Evolutionary conservation across 2,888 invertebrate species (phyloP).

Genomic region (Apodemia duryi): DNA sequence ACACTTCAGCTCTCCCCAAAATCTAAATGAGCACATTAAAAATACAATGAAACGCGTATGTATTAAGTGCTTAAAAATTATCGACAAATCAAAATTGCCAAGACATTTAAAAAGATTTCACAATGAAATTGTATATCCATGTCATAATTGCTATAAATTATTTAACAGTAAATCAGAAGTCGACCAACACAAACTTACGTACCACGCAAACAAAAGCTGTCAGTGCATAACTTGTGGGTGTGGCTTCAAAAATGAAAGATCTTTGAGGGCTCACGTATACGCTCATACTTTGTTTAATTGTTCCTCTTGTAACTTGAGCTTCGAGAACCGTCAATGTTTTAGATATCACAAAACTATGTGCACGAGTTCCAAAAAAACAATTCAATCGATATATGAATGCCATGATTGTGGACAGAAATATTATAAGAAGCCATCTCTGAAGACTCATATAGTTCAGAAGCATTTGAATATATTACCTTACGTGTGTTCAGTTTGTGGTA

Average conservation of each 20-base stretch:
- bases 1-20: slow-evolving; percentile 38
- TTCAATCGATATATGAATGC: slow-evolving; percentile 42
- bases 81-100: slow-evolving; percentile 42
- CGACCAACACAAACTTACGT: slow-evolving; percentile 36
- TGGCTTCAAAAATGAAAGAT: slow-evolving; percentile 47
- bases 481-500: slow-evolving; percentile 56
- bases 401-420: slow-evolving; percentile 55
- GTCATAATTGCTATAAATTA: slow-evolving; percentile 45
- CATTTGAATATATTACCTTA: slow-evolving; percentile 57
- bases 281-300: slow-evolving; percentile 56
- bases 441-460: slow-evolving; percentile 60
- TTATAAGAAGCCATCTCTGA: slow-evolving; percentile 55
- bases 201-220: slow-evolving; percentile 37
- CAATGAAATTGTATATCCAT: slow-evolving; percentile 34
- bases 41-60: slow-evolving; percentile 48
- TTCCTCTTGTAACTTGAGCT: slow-evolving; percentile 44
- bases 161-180: slow-evolving; percentile 38
- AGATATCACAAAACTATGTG: slow-evolving; percentile 50
- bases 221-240: slow-evolving; percentile 49
- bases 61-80: slow-evolving; percentile 40
- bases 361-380: slow-evolving; percentile 23
- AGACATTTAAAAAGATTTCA: slow-evolving; percentile 46
- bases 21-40: slow-evolving; percentile 51
- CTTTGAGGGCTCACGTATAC: slow-evolving; percentile 50
- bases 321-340: slow-evolving; percentile 56